Conservation (phyloP, 2,113 vertebrate genomes). For the Otus sunia region DNA sequence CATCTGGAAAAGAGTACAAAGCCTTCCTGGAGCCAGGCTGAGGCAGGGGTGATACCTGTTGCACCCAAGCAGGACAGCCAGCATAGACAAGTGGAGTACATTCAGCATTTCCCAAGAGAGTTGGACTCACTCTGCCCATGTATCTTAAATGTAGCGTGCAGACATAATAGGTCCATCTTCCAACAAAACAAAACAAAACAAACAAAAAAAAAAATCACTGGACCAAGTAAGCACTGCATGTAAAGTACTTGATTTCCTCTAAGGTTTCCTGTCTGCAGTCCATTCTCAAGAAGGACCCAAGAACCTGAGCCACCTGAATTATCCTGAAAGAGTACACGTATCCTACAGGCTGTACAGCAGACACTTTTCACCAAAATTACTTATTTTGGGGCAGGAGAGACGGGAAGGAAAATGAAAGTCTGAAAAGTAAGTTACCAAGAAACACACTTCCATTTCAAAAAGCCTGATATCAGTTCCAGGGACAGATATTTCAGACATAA, state of each 20-base stretch:
- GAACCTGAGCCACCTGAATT: not conserved
- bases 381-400: not conserved
- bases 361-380: not conserved
- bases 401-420: not conserved
- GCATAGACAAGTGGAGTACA: not conserved
- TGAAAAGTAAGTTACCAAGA: constrained; percentile 16
- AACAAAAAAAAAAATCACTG: not conserved
- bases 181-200: too few relatives aligned
- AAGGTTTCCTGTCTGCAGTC: not conserved
- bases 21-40: not conserved
- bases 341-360: not conserved
- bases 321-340: not conserved
- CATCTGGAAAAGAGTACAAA: not conserved
- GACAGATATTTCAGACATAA: not conserved
- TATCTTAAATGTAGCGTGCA: not conserved
- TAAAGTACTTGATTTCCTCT: not conserved
- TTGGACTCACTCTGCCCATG: not conserved
- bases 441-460: not conserved
- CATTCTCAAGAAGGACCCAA: not conserved
- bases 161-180: not conserved
- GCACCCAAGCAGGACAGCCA: not conserved
- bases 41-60: not conserved
- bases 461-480: not conserved
- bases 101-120: not conserved
- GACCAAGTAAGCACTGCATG: not conserved